Evolutionary conservation across 2,888 invertebrate genomes (phyloP).

Genomic region (Melanchra persicariae): DNA sequence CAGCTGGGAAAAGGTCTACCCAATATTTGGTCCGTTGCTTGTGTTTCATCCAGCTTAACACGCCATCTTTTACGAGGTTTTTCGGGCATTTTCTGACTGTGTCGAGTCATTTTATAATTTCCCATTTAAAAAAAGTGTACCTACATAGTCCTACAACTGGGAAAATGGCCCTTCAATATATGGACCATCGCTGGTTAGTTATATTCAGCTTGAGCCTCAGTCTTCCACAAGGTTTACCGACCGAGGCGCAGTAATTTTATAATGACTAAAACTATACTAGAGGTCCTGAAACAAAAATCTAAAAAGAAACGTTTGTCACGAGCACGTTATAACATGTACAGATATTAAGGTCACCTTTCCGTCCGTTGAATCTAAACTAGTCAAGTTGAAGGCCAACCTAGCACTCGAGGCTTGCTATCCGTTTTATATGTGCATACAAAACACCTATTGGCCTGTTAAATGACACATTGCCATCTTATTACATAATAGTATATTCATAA

Average conservation of each 20-base stretch:
- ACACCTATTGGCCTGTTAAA: slow-evolving; percentile 54
- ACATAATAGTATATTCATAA: slow-evolving; percentile 57
- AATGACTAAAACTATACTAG: neutral
- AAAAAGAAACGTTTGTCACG: slow-evolving; percentile 27
- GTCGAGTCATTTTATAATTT: neutral
- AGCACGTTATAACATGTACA: slow-evolving; percentile 37
- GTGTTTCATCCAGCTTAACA: neutral
- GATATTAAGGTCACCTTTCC: slow-evolving; percentile 24
- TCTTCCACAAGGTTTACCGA: neutral
- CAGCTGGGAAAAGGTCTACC: neutral
- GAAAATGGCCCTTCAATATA: neutral
- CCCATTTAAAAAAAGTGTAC: neutral
- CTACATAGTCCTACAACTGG: no score
- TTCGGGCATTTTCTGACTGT: neutral
- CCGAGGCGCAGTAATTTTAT: neutral
- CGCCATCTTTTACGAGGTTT: neutral
- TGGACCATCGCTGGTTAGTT: no score
- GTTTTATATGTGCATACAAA: slow-evolving; percentile 71
- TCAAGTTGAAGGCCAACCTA: slow-evolving; percentile 72
- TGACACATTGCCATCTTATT: slow-evolving; percentile 63
- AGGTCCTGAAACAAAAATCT: neutral
- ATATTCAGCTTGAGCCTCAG: neutral
- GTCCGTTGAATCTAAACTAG: slow-evolving; percentile 68
- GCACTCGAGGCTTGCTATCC: slow-evolving; percentile 53
- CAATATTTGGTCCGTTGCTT: neutral